phyloP scores from a whole-genome alignment of 2,888 invertebrate genomes.

The Gandaritis pyraliata region DNA sequence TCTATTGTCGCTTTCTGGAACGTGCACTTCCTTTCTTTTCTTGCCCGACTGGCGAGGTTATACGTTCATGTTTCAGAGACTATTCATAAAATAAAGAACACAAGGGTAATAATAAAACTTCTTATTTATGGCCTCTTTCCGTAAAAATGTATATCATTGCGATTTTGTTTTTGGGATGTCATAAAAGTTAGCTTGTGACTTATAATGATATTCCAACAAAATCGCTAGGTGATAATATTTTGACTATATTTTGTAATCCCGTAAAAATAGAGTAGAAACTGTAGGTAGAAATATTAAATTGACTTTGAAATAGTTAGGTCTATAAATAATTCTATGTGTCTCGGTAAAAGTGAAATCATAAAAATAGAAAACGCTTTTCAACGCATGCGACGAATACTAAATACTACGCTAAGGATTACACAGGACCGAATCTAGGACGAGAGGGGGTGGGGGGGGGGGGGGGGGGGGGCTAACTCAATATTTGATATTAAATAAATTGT shows the following conservation, averaged over 20 bases:
- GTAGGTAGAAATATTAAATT: no score
- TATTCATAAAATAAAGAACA: neutral
- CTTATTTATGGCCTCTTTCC: no score
- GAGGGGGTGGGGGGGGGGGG: neutral
- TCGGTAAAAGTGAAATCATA: constrained; percentile 39
- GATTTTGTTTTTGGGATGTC: no score
- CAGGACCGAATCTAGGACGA: constrained; percentile 25
- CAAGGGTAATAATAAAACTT: no score
- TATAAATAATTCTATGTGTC: constrained; percentile 19
- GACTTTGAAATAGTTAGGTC: no score
- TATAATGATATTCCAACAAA: no score
- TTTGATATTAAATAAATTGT: neutral
- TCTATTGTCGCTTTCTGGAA: constrained; percentile 24
- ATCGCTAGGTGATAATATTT: no score
- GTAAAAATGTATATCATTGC: no score
- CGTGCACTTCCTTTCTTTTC: constrained; percentile 20
- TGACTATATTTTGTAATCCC: no score
- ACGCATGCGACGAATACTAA: constrained; percentile 23
- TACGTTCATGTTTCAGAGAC: neutral
- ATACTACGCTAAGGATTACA: constrained; percentile 26
- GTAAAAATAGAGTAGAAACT: no score
- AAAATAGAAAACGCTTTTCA: constrained; percentile 34
- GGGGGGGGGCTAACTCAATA: constrained; percentile 1
- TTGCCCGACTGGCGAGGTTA: neutral
- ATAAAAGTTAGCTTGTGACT: no score